Evolutionary conservation across 2,797 vertebrate genomes (phyloP).

Genomic region (Gymnopithys bicolor): DNA sequence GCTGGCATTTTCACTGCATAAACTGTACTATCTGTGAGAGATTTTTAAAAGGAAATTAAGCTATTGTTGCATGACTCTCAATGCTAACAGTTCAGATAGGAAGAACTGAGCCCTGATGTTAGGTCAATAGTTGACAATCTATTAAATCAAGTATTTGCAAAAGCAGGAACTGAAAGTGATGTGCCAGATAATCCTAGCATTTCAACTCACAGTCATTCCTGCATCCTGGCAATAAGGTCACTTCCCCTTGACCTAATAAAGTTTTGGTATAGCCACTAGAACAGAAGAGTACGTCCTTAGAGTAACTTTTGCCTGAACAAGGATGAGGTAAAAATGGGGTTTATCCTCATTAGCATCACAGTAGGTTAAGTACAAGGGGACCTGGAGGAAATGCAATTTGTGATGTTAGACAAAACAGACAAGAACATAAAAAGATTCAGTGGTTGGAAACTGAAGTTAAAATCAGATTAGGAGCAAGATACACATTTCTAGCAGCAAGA

Average conservation of each 20-base stretch:
- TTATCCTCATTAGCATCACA: neutral
- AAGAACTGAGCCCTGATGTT: neutral
- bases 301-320: neutral
- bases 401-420: neutral
- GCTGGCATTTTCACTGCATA: neutral
- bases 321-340: neutral
- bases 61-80: neutral
- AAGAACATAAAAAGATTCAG: neutral
- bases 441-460: neutral
- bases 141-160: neutral
- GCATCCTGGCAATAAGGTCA: neutral
- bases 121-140: neutral
- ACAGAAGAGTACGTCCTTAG: neutral
- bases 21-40: neutral
- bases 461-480: neutral
- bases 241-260: neutral
- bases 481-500: neutral
- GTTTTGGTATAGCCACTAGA: neutral
- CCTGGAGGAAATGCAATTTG: neutral
- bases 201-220: neutral
- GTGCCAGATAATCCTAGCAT: neutral
- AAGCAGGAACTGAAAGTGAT: neutral
- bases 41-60: neutral
- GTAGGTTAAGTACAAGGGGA: neutral
- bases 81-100: neutral